Evolutionary conservation across 2,797 vertebrate genomes (phyloP).

Genomic region (Schizopygopsis pylzovi): DNA sequence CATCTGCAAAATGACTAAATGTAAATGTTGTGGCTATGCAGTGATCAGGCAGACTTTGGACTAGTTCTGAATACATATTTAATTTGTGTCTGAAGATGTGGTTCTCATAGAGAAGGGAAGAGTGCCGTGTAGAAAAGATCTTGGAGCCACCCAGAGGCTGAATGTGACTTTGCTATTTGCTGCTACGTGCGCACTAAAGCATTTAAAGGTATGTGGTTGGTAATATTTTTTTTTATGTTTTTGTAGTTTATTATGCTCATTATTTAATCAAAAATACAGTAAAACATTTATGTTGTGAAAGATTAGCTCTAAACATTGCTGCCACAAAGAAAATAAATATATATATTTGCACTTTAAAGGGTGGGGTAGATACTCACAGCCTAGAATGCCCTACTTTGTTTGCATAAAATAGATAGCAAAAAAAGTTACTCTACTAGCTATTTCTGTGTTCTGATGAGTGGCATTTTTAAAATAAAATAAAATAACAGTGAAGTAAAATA

Average conservation of each 20-base stretch:
- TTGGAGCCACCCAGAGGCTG: neutral
- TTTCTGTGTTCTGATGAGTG: neutral
- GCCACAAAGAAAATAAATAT: neutral
- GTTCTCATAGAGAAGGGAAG: neutral
- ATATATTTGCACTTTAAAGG: neutral
- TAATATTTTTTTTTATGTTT: neutral
- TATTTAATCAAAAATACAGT: neutral
- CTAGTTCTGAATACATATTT: slow-evolving; percentile 26
- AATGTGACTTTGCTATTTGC: neutral
- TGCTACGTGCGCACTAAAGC: too few relatives aligned
- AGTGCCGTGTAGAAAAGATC: neutral
- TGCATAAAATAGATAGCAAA: neutral
- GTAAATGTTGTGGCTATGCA: neutral
- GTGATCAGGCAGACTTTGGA: neutral
- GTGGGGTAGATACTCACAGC: neutral
- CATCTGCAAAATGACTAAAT: too few relatives aligned
- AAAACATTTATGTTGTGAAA: neutral
- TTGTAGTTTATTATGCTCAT: neutral
- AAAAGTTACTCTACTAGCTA: neutral
- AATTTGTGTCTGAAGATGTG: neutral
- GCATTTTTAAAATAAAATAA: neutral
- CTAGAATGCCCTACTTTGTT: neutral
- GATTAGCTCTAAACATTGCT: neutral
- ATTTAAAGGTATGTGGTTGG: too few relatives aligned
- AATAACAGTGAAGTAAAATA: neutral